A percentile compares a stretch with the other conserved stretches of the same genome.
phyloP scores from a whole-genome alignment of 2,888 invertebrate genomes.

The Agonum fuliginosum region DNA sequence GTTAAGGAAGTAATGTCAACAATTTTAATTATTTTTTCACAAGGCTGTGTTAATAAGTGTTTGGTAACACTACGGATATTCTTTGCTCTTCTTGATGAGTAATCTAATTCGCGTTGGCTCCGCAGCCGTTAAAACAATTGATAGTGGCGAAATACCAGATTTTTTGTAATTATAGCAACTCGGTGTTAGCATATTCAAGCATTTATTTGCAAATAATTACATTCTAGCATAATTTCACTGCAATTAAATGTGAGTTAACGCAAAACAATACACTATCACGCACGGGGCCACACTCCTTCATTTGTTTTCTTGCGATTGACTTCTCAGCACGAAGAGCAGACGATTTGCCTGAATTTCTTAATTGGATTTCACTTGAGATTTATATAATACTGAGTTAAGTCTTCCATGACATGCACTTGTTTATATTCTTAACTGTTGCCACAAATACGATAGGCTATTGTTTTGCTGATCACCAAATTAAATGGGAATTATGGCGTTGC shows the following conservation, averaged over 20 bases:
- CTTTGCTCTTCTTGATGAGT: background rate
- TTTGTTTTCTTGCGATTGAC: slow-evolving; percentile 5
- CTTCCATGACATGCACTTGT: slow-evolving; percentile 17
- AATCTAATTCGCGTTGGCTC: background rate
- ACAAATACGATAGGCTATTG: slow-evolving; percentile 4
- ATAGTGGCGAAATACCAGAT: background rate
- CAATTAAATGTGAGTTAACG: slow-evolving; percentile 23
- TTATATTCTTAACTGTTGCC: background rate
- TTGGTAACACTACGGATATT: background rate
- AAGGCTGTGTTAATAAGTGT: background rate
- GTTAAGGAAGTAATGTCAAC: background rate
- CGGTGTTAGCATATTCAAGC: background rate
- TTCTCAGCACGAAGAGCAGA: slow-evolving; percentile 6
- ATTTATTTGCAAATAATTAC: slow-evolving; percentile 14
- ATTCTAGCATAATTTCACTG: background rate
- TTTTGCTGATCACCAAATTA: no score
- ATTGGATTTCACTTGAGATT: slow-evolving; percentile 14
- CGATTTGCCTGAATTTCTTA: slow-evolving; percentile 23
- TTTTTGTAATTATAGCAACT: slow-evolving; percentile 9
- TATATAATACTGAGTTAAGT: slow-evolving; percentile 1
- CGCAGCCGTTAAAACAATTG: background rate
- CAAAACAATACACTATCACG: slow-evolving; percentile 11
- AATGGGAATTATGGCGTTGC: no score
- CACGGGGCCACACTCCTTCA: slow-evolving; percentile 13
- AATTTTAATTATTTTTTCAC: background rate